Percentiles rank a stretch among this genome's conserved stretches.
These are phyloP conservation scores for Mycetomoellerius zeteki DNA, from an alignment of 1,140 invertebrate species.

Conservation along the genomic window DNA sequence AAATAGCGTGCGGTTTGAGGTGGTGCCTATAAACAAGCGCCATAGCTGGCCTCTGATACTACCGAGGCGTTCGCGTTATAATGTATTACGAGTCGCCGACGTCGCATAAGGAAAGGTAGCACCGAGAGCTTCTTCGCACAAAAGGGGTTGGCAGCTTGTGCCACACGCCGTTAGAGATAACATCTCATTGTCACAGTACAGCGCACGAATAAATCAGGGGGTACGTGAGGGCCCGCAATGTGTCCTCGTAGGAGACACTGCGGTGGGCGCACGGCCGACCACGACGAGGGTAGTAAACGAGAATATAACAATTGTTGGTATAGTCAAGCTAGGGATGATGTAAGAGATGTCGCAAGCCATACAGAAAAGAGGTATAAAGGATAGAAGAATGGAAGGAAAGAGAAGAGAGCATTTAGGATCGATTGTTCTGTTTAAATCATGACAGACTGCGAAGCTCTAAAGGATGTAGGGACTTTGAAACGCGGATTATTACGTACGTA, in stretches of 20 bases:
- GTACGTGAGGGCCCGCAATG: not conserved
- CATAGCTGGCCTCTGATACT: slow-evolving; percentile 59
- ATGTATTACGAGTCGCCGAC: slow-evolving; percentile 73
- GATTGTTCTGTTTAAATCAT: not conserved
- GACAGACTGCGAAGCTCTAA: not conserved
- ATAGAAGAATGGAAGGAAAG: not conserved
- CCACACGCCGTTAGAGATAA: slow-evolving; percentile 79
- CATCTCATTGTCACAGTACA: slow-evolving; percentile 83
- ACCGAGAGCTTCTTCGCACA: slow-evolving; percentile 66
- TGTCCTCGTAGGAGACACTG: slow-evolving; percentile 38
- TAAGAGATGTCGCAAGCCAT: not conserved
- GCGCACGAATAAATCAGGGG: slow-evolving; percentile 77
- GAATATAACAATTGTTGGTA: slow-evolving; percentile 78
- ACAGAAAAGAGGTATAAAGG: not conserved
- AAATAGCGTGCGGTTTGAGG: slow-evolving; percentile 72
- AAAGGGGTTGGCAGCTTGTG: slow-evolving; percentile 57
- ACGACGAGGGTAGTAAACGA: slow-evolving; percentile 76
- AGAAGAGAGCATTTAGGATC: not conserved
- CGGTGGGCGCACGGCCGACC: slow-evolving; percentile 8
- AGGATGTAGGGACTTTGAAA: not conserved
- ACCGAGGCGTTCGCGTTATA: slow-evolving; percentile 75
- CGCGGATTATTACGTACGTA: not conserved
- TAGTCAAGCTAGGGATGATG: slow-evolving; percentile 36
- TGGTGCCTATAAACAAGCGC: slow-evolving; percentile 74
- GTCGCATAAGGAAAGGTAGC: slow-evolving; percentile 51